phyloP scores from a whole-genome alignment of 2,113 vertebrate genomes.

The Hylia prasina region DNA sequence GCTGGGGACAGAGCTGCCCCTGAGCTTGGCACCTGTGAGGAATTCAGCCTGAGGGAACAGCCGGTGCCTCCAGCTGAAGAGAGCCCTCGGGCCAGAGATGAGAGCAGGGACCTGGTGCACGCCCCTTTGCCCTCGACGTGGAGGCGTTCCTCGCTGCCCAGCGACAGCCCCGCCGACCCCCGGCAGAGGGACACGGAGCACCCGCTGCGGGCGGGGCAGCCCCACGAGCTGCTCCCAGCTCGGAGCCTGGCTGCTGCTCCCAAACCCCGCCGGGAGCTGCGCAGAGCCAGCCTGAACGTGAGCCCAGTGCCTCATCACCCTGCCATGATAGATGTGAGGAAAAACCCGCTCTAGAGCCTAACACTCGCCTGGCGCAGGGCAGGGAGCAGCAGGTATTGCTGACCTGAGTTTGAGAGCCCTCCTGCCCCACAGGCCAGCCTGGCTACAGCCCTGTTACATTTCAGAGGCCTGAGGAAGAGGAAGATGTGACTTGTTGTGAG shows the following conservation, averaged over 20 bases:
- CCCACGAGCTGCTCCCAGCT: neutral
- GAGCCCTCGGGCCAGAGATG: slow-evolving; percentile 69
- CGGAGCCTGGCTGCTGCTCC: slow-evolving; percentile 60
- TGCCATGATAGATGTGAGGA: slow-evolving; percentile 88
- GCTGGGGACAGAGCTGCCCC: slow-evolving; percentile 44
- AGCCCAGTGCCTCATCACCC: slow-evolving; percentile 68
- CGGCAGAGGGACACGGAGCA: slow-evolving; percentile 65
- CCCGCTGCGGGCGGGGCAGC: slow-evolving; percentile 48
- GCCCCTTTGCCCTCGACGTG: slow-evolving; percentile 86
- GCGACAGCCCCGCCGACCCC: slow-evolving; percentile 79
- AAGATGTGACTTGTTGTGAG: neutral
- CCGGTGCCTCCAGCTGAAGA: slow-evolving; percentile 58
- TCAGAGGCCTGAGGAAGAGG: neutral
- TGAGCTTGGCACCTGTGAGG: slow-evolving; percentile 18
- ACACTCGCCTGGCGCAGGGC: rapidly evolving
- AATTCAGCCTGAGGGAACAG: neutral
- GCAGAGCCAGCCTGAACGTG: slow-evolving; percentile 76
- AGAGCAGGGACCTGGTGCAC: slow-evolving; percentile 82
- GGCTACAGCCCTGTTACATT: neutral
- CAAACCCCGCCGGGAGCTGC: slow-evolving; percentile 78
- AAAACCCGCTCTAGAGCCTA: slow-evolving; percentile 79
- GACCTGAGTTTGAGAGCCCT: rapidly evolving
- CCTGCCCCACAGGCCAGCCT: neutral
- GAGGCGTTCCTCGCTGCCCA: slow-evolving; percentile 88
- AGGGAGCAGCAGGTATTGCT: neutral